phyloP scores from a whole-genome alignment of 1,140 invertebrate species.

The Ceratosolen fusciceps region DNA sequence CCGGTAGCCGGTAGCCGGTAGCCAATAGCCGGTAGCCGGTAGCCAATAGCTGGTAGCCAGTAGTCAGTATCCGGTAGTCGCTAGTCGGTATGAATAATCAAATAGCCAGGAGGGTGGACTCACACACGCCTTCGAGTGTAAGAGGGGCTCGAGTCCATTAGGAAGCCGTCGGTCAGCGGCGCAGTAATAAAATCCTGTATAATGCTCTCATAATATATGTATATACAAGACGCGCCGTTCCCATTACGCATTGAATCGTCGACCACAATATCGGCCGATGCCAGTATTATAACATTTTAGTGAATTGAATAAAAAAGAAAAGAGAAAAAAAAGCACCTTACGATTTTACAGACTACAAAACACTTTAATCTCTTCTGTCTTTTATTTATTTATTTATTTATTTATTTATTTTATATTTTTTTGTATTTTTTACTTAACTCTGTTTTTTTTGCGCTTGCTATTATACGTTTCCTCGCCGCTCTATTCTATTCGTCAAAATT shows the following conservation, averaged over 20 bases:
- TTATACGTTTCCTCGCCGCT: too few species aligned
- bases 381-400: neutral
- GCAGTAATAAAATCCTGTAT: constrained; percentile 34
- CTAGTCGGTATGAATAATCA: constrained; percentile 46
- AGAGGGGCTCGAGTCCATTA: constrained; percentile 46
- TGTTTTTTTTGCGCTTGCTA: too few species aligned
- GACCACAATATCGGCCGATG: neutral
- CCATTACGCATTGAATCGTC: constrained; percentile 11
- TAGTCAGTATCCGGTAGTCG: too few species aligned
- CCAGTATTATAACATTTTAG: neutral
- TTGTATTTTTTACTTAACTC: too few species aligned
- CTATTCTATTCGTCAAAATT: too few species aligned
- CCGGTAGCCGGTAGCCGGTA: too few species aligned
- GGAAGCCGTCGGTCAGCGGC: constrained; percentile 8
- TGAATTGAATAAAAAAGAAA: neutral
- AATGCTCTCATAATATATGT: constrained; percentile 3
- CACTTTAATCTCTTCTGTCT: neutral
- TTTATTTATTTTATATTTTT: too few species aligned
- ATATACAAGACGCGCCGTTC: neutral
- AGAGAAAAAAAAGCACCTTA: too few species aligned
- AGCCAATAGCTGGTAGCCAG: too few species aligned
- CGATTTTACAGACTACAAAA: neutral
- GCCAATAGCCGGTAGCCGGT: too few species aligned
- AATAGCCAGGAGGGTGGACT: constrained; percentile 38
- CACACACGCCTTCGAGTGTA: constrained; percentile 40